phyloP scores from a whole-genome alignment of 2,797 vertebrate species.

The Halcyon leucocephala region DNA sequence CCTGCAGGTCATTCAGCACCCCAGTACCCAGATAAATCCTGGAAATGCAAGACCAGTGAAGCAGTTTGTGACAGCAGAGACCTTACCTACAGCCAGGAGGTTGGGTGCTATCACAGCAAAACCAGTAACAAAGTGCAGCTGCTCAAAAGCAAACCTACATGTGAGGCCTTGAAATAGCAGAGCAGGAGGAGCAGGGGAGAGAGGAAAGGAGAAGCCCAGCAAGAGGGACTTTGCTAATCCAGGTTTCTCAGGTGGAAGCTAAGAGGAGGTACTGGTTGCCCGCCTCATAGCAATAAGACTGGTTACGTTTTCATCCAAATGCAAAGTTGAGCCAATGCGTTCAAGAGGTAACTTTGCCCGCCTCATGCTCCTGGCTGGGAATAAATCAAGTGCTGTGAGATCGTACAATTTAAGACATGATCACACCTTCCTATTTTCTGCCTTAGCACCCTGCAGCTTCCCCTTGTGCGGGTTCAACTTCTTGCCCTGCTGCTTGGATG shows the following conservation, averaged over 20 bases:
- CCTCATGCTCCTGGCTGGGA: neutral
- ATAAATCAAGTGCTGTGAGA: neutral
- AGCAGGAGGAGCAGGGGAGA: neutral
- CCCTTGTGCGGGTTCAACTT: neutral
- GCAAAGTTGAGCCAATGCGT: neutral
- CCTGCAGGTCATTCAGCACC: neutral
- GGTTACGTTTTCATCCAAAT: neutral
- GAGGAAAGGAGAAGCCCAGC: neutral
- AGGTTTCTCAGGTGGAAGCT: neutral
- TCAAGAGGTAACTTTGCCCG: neutral
- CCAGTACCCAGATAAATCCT: neutral
- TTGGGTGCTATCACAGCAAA: neutral
- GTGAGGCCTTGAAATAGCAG: accelerated
- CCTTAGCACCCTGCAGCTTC: neutral
- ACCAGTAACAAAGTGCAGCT: neutral
- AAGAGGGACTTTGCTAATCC: neutral
- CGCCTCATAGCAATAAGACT: neutral
- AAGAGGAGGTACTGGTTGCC: neutral
- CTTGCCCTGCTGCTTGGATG: neutral
- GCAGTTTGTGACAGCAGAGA: neutral
- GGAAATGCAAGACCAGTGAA: neutral
- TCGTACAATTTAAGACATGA: neutral
- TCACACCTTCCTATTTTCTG: neutral
- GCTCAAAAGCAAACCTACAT: neutral
- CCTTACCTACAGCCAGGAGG: neutral